phyloP scores from a whole-genome alignment of 2,113 vertebrate species.

The Syrmaticus mikado region DNA sequence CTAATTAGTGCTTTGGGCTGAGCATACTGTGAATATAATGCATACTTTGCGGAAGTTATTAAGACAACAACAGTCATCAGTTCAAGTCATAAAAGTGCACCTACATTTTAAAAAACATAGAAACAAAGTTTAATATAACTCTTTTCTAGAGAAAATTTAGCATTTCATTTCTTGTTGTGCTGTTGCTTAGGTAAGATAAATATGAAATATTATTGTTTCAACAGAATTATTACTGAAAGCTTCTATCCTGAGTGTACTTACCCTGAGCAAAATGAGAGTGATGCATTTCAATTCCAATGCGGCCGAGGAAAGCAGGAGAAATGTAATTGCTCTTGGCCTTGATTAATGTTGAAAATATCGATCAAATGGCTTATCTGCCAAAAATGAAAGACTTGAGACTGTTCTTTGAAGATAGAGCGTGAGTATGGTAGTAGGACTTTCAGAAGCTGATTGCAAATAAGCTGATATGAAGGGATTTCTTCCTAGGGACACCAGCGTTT shows the following conservation, averaged over 20 bases:
- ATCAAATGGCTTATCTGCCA: slow-evolving; percentile 42
- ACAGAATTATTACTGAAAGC: slow-evolving; percentile 19
- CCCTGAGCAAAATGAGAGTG: not conserved
- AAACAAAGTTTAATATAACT: not conserved
- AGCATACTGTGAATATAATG: not conserved
- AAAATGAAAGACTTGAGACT: slow-evolving; percentile 18
- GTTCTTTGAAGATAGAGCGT: slow-evolving; percentile 29
- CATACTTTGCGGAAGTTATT: not conserved
- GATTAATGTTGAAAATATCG: slow-evolving; percentile 58
- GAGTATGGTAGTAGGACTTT: not conserved
- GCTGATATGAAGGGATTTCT: not conserved
- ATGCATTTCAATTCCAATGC: not conserved
- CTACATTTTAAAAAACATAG: slow-evolving; percentile 25
- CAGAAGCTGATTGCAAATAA: not conserved
- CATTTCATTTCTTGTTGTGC: not conserved
- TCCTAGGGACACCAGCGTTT: not conserved
- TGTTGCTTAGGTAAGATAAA: slow-evolving; percentile 36
- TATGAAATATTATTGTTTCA: not conserved
- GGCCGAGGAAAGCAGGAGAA: not conserved
- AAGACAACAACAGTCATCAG: not conserved
- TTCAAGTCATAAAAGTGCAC: not conserved
- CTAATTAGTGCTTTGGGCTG: slow-evolving; percentile 20
- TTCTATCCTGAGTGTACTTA: not conserved
- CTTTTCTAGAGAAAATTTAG: slow-evolving; percentile 6
- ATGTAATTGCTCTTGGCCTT: slow-evolving; percentile 46